phyloP scores from a whole-genome alignment of 2,888 invertebrate species.

The Automeris io region DNA sequence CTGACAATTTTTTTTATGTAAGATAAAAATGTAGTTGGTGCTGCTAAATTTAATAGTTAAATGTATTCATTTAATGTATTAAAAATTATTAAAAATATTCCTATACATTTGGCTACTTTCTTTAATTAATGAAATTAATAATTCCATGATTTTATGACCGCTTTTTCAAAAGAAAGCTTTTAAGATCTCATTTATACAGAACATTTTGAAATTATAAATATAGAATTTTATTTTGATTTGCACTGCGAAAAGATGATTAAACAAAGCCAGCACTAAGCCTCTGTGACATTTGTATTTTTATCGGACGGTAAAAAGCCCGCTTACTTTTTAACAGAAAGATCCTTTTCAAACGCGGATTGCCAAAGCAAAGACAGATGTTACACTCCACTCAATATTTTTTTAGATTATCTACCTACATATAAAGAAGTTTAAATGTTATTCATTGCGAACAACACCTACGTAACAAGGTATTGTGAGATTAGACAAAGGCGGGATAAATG shows the following conservation, averaged over 20 bases:
- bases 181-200: too few species aligned
- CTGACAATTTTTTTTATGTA: too few species aligned
- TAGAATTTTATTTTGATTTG: too few species aligned
- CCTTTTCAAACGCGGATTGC: slow-evolving; percentile 31
- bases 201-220: too few species aligned
- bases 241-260: slow-evolving; percentile 3
- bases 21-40: too few species aligned
- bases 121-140: too few species aligned
- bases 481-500: slow-evolving; percentile 64
- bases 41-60: too few species aligned
- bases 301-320: slow-evolving; percentile 40
- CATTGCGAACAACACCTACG: slow-evolving; percentile 66
- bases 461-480: slow-evolving; percentile 55
- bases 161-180: too few species aligned
- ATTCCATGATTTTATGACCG: too few species aligned
- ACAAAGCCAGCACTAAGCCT: not conserved
- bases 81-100: too few species aligned
- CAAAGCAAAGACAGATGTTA: slow-evolving; percentile 64
- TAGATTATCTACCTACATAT: slow-evolving; percentile 39
- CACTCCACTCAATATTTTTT: slow-evolving; percentile 40
- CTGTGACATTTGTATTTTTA: slow-evolving; percentile 11
- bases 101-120: too few species aligned
- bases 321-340: slow-evolving; percentile 33
- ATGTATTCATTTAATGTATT: too few species aligned
- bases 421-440: slow-evolving; percentile 56